These are phyloP conservation scores for Halcyon badia DNA, from an alignment of 2,797 vertebrate genomes.

Conservation along the genomic window DNA sequence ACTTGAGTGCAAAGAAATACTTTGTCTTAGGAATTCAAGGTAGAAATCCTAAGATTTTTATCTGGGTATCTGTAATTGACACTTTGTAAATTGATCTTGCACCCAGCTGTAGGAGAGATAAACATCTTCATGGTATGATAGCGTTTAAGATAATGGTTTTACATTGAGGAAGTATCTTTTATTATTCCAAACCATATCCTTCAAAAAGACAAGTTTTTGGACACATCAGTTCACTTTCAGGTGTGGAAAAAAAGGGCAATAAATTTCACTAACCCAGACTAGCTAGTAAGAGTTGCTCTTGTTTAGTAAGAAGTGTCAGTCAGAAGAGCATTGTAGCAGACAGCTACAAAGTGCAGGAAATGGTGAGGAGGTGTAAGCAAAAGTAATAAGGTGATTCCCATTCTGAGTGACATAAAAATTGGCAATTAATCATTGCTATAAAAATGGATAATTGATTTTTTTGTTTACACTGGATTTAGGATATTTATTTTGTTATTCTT, in stretches of 20 bases:
- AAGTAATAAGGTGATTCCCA: neutral
- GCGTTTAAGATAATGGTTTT: neutral
- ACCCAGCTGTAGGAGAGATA: neutral
- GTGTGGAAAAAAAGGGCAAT: neutral
- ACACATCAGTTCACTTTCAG: neutral
- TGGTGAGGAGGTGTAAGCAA: neutral
- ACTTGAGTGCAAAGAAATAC: neutral
- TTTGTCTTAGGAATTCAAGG: neutral
- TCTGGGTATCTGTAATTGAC: neutral
- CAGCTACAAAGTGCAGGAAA: neutral
- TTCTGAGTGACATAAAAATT: neutral
- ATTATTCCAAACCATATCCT: neutral
- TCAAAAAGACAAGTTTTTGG: neutral
- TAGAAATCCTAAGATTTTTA: neutral
- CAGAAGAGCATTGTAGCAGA: neutral
- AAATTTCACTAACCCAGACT: accelerated
- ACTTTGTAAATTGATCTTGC: neutral
- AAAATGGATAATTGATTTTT: neutral
- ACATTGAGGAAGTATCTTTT: neutral
- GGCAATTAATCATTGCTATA: neutral
- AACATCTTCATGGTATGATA: neutral
- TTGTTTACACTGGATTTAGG: neutral
- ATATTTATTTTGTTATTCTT: neutral
- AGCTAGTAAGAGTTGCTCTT: neutral
- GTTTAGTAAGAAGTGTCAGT: neutral